phyloP scores from a whole-genome alignment of 2,888 invertebrate species.

The Melinaea menophilus region DNA sequence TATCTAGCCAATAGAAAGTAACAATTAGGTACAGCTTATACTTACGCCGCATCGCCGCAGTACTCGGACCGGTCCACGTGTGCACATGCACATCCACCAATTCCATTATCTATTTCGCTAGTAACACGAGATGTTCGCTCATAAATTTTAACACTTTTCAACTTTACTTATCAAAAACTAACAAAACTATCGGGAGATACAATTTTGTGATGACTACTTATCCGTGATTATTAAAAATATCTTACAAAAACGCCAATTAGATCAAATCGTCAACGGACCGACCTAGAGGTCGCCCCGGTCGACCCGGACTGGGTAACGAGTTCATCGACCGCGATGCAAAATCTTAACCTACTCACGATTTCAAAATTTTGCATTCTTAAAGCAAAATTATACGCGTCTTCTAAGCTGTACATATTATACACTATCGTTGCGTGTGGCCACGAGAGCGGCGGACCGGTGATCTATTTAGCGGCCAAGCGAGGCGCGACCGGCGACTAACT shows the following conservation, averaged over 20 bases:
- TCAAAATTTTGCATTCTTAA: slow-evolving; percentile 53
- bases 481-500: slow-evolving; percentile 34
- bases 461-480: slow-evolving; percentile 14
- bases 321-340: slow-evolving; percentile 40
- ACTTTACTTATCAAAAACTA: slow-evolving; percentile 62
- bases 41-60: slow-evolving; percentile 68
- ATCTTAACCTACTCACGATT: slow-evolving; percentile 56
- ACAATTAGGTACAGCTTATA: slow-evolving; percentile 74
- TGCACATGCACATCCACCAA: slow-evolving; percentile 38
- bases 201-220: slow-evolving; percentile 71
- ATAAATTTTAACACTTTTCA: slow-evolving; percentile 51
- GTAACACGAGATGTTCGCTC: slow-evolving; percentile 24
- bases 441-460: slow-evolving; percentile 10
- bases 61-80: slow-evolving; percentile 66
- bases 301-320: slow-evolving; percentile 20
- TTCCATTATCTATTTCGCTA: slow-evolving; percentile 62
- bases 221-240: slow-evolving; percentile 65
- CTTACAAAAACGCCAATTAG: slow-evolving; percentile 49
- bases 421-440: slow-evolving; percentile 48
- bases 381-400: slow-evolving; percentile 74
- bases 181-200: slow-evolving; percentile 60
- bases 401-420: slow-evolving; percentile 75
- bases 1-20: slow-evolving; percentile 78
- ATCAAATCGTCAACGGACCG: slow-evolving; percentile 30
- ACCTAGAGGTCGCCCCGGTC: slow-evolving; percentile 28